Base-by-base conservation (phyloP, 2,888 invertebrate species). In the Microplitis deprimator region DNA sequence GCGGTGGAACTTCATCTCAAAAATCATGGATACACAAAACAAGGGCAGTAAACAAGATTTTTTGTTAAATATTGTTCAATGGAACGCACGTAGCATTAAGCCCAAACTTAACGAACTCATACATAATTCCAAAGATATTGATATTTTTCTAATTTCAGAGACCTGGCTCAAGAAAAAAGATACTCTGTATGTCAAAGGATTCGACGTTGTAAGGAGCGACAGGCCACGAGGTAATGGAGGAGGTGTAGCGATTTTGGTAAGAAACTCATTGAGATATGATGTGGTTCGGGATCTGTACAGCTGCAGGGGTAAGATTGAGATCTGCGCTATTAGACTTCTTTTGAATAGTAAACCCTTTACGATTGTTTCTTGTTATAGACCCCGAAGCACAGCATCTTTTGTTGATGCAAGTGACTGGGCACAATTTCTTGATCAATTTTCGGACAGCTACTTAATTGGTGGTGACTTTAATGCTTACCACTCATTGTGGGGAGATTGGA, bases 391-490 rank as follows among this genome's bases (percentile, higher is more conserved):
- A 4, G 41, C 41, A 10, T 41, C 41, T 7, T 17, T 6, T 17
- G 50, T 69, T 59, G 17, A 38, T 5, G 16, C 6, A 8, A 20
- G 50, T n/a, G 13, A 40, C 17, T 69, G 59, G 50, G 69, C 8
- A 7, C n/a, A 10, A 41, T 69, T 69, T 50, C 20, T 69, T 6
- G 50, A 40, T 10, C 69, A 69, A 59, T 69, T 69, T 8, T 7
- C 8, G 5, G 50, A 50, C 8, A 69, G 20, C 5, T 69, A 50
- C n/a, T 13, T 69, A 7, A 20, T 69, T 41, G 20, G 16, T 3
- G 69, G 69, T 1, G 69, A 69, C 16, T 69, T 69, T 41, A 69
- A 69, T 50, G 69, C 50, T 6, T 50, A 69, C 13, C 69, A 69
- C 17, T 6, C 8, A 7, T 13, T 50, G 8, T 69, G 69, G 59